phyloP scores from a whole-genome alignment of 2,888 invertebrate genomes.

The Luperina nickerlii region DNA sequence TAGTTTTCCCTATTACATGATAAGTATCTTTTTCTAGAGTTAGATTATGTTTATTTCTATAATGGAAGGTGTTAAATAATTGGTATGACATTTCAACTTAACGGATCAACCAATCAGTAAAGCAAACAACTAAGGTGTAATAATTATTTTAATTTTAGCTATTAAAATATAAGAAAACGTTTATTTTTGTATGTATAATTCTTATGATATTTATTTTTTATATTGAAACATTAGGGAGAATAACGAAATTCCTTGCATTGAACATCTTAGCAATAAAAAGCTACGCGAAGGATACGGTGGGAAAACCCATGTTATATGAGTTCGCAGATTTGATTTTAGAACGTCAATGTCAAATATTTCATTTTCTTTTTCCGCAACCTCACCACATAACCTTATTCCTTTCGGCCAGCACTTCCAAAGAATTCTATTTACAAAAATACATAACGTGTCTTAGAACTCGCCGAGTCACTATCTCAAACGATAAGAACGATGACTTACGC shows the following conservation, averaged over 20 bases:
- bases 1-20: constrained; percentile 4
- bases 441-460: constrained; percentile 70
- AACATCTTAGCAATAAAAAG: neutral
- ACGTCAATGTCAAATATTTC: constrained; percentile 34
- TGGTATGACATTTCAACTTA: constrained; percentile 48
- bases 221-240: neutral
- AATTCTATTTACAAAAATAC: constrained; percentile 70
- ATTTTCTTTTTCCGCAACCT: constrained; percentile 40
- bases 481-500: constrained; percentile 88
- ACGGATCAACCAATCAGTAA: constrained; percentile 49
- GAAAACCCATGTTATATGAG: constrained; percentile 6
- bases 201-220: neutral
- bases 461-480: constrained; percentile 85
- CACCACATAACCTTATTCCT: constrained; percentile 31
- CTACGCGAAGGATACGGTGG: neutral
- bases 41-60: constrained; percentile 27
- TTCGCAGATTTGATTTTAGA: constrained; percentile 33
- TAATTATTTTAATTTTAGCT: constrained; percentile 49
- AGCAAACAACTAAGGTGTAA: constrained; percentile 44
- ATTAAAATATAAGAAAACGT: constrained; percentile 22
- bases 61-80: constrained; percentile 44
- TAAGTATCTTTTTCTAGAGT: constrained; percentile 23
- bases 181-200: neutral
- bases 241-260: neutral
- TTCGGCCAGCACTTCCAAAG: constrained; percentile 54